These are phyloP conservation scores for Olivierus martensii DNA, from an alignment of 1,140 invertebrate species.

Conservation along the genomic window DNA sequence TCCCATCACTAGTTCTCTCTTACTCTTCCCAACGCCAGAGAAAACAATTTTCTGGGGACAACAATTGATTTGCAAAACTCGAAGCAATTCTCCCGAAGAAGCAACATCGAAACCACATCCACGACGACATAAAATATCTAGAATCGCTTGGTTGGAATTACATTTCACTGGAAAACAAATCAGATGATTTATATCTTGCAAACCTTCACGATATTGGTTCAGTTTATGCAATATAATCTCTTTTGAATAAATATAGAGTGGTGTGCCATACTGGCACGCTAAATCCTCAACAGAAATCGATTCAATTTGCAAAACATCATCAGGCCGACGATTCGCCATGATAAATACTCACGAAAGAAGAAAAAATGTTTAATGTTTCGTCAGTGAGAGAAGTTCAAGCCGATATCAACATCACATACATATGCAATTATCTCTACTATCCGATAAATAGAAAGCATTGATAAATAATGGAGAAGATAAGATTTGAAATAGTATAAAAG, in stretches of 20 bases:
- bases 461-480: too few species aligned
- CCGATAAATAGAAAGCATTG: too few species aligned
- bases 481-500: too few species aligned
- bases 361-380: too few species aligned
- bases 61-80: constrained; percentile 18
- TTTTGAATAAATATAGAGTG: not conserved
- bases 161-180: constrained; percentile 19
- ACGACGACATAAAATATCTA: constrained; percentile 9
- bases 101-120: constrained; percentile 22
- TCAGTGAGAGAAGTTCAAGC: too few species aligned
- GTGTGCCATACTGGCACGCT: not conserved
- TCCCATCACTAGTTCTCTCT: constrained; percentile 5
- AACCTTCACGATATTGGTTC: not conserved
- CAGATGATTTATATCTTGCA: not conserved
- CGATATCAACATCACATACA: too few species aligned
- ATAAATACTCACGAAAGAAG: too few species aligned
- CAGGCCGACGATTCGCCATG: too few species aligned
- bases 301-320: not conserved
- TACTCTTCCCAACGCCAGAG: constrained; percentile 16
- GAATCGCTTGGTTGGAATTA: constrained; percentile 19
- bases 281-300: not conserved
- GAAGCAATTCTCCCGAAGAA: constrained; percentile 19
- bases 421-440: too few species aligned
- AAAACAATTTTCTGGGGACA: constrained; percentile 14
- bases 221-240: not conserved